Conservation (phyloP, 2,113 vertebrate genomes). For the Chaetura pelagica region DNA sequence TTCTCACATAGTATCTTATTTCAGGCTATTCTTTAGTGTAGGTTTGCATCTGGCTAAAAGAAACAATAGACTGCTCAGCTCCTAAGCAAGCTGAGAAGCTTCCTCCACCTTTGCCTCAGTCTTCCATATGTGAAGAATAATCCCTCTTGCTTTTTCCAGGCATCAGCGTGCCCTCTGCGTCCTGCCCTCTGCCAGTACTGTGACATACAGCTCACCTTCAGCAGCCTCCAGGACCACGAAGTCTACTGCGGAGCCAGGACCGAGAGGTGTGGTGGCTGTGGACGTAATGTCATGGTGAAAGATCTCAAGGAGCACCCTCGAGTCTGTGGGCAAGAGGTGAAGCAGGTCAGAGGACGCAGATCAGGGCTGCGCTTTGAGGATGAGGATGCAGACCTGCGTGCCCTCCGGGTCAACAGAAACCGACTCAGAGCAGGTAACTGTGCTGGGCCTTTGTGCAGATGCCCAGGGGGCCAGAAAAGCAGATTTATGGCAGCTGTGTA, state of each 20-base stretch:
- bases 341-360: constrained; percentile 68
- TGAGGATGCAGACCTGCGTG: constrained; percentile 60
- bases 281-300: constrained; percentile 85
- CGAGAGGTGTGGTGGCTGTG: constrained; percentile 85
- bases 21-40: not conserved
- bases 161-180: constrained; percentile 79
- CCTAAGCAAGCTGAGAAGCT: not conserved
- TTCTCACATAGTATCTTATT: accelerated
- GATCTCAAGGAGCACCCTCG: constrained; percentile 85
- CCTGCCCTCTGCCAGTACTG: constrained; percentile 89
- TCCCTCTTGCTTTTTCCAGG: not conserved
- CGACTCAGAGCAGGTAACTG: constrained; percentile 62
- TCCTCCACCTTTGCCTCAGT: not conserved
- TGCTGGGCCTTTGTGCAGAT: not conserved
- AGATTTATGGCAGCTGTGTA: constrained; percentile 40
- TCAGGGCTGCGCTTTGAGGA: not conserved
- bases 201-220: constrained; percentile 86
- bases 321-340: constrained; percentile 78
- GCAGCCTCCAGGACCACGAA: constrained; percentile 88
- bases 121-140: not conserved
- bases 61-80: not conserved
- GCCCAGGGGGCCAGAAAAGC: constrained; percentile 49
- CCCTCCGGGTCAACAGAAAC: constrained; percentile 70
- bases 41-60: not conserved
- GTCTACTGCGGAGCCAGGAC: constrained; percentile 93